These are phyloP conservation scores for Rhadina sibilatrix DNA, from an alignment of 2,113 vertebrate genomes.

Conservation along the genomic window DNA sequence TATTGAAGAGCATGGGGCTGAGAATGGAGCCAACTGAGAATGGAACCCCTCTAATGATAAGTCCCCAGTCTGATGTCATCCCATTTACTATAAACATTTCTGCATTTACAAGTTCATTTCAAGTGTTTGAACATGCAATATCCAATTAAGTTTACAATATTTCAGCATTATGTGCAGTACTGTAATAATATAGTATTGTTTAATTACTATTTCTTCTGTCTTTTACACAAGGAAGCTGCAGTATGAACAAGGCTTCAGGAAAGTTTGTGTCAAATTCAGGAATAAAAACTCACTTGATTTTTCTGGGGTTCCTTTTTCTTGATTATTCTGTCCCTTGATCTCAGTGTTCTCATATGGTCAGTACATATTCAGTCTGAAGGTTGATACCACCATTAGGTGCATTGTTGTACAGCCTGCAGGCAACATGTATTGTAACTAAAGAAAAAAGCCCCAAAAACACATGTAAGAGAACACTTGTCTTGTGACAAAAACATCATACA, in stretches of 20 bases:
- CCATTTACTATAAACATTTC: neutral
- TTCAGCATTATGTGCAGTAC: neutral
- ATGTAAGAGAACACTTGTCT: neutral
- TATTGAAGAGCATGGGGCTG: no score
- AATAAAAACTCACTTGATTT: neutral
- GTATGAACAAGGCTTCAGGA: neutral
- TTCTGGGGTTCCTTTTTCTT: neutral
- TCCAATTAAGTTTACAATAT: neutral
- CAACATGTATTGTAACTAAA: neutral
- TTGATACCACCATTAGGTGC: neutral
- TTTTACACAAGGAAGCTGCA: neutral
- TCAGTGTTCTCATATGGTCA: neutral
- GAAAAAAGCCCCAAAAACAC: neutral
- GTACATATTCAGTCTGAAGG: neutral
- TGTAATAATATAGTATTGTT: neutral
- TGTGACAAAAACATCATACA: neutral
- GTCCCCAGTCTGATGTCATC: neutral
- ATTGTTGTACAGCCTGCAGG: neutral
- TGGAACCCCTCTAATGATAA: neutral
- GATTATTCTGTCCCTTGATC: neutral
- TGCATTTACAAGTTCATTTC: neutral
- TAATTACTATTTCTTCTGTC: neutral
- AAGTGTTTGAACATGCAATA: neutral
- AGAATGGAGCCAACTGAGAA: neutral
- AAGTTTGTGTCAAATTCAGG: neutral